Conservation (phyloP, 2,797 vertebrate genomes). For the Thunnus albacares region DNA sequence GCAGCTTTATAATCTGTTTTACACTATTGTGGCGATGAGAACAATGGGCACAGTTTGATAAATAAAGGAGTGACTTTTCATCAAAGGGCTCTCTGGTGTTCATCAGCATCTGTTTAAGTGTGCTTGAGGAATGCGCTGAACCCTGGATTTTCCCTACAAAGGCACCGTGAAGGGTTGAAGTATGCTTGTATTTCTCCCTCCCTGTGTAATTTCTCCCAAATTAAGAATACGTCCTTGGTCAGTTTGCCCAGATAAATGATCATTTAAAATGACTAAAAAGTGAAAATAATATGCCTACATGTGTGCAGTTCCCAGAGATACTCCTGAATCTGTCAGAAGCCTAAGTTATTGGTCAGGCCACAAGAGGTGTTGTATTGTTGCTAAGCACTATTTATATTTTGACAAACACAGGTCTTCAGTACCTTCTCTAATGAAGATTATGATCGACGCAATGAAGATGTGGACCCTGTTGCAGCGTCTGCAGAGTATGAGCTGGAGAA, state of each 20-base stretch:
- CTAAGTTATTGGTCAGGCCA: neutral
- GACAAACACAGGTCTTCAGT: constrained; percentile 88
- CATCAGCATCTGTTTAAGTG: constrained; percentile 27
- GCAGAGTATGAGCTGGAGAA: constrained; percentile 96
- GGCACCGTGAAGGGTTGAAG: neutral
- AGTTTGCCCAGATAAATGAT: constrained; percentile 18
- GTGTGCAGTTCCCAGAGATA: neutral
- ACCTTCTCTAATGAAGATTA: constrained; percentile 96
- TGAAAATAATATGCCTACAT: neutral
- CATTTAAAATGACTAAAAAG: constrained; percentile 9
- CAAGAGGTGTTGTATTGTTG: constrained; percentile 11
- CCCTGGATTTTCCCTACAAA: constrained; percentile 15
- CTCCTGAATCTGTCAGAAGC: neutral
- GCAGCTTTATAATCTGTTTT: neutral
- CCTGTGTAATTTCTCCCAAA: neutral
- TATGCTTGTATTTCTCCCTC: constrained; percentile 19
- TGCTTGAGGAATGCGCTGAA: constrained; percentile 6
- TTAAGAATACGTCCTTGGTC: constrained; percentile 37
- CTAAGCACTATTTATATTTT: constrained; percentile 21
- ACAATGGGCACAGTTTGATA: neutral
- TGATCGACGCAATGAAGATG: constrained; percentile 94
- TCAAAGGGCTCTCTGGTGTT: neutral
- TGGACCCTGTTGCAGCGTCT: constrained; percentile 94
- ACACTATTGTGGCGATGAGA: neutral
- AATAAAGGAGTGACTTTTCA: constrained; percentile 11